These are phyloP conservation scores for Aphodius granarius DNA, from an alignment of 2,888 invertebrate genomes.

Conservation along the genomic window DNA sequence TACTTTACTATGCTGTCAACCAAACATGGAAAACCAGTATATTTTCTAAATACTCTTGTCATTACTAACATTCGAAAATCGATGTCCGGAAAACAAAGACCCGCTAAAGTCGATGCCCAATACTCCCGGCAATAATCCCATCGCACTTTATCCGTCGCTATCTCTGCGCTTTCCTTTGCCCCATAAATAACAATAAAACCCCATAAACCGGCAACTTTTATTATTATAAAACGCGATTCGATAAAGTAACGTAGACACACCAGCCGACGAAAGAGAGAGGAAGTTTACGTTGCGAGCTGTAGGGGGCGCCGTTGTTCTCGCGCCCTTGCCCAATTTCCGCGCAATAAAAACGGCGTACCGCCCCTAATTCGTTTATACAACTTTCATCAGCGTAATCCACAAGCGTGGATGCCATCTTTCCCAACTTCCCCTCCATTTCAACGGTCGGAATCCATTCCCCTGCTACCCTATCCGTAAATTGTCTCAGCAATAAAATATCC, in stretches of 20 bases:
- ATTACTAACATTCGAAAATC: neutral
- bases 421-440: neutral
- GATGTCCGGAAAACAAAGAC: neutral
- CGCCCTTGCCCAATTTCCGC: neutral
- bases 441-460: neutral
- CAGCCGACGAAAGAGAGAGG: neutral
- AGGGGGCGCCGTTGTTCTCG: neutral
- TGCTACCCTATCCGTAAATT: slow-evolving; percentile 20
- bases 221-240: neutral
- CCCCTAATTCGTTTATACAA: slow-evolving; percentile 28
- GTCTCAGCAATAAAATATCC: slow-evolving; percentile 25
- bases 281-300: neutral
- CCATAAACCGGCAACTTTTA: neutral
- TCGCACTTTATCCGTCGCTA: neutral
- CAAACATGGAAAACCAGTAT: too few relatives aligned
- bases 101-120: neutral
- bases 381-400: slow-evolving; percentile 25
- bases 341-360: slow-evolving; percentile 25
- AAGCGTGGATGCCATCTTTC: neutral
- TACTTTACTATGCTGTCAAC: too few relatives aligned
- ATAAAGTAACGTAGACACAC: neutral
- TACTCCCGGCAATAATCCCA: neutral
- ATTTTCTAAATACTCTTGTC: neutral
- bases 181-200: neutral
- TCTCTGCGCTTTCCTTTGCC: neutral